Base-by-base conservation (phyloP, 2,888 invertebrate species). In the Caenorhabditis sp. region DNA sequence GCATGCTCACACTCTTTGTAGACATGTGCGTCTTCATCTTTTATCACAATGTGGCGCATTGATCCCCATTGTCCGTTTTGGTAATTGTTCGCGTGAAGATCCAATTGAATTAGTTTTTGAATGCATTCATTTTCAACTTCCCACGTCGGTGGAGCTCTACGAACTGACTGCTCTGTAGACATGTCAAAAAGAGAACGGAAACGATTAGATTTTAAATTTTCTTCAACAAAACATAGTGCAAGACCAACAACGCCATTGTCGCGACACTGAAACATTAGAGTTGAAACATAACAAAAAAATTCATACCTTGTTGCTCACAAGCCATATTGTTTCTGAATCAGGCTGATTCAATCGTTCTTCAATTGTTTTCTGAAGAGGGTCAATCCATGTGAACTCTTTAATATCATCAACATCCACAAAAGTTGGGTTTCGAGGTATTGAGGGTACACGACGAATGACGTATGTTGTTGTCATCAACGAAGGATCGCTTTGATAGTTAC, bases 41-140 rank as follows among this genome's bases (percentile, higher is more conserved):
- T 93, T 0, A 96, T 91, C 0, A 94, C 93, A 82, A 97, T 92
- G 92, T 98, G 97, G 35, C 96, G 94, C 93, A 95, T 96, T 56
- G 95, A 94, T 86, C 98, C 98, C 96, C 96, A 97, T 89, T 93
- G 92, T 67, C 95, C 95, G 88, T 95, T 94, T 90, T 95, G 95
- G 89, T 95, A 94, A 71, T 98, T 95, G 93, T 98, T 98, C 87
- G 95, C 95, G 61, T 95, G 94, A 69, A 98, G 93, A 93, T 98
- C 97, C 88, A 94, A 95, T 28, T 91, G 83, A 35, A 92, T 76
- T 13, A 93, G 72, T 24, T 90, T 85, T 80, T 90, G 83, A 28
- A 89, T 83, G 4, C 87, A 83, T 20, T 86, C 79, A 22, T 82
- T 80, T 15, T 86, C 88, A 18, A 90, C 18, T 5, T 51, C 37